phyloP scores from a whole-genome alignment of 2,797 vertebrate genomes.

The Enteromius fasciolatus region DNA sequence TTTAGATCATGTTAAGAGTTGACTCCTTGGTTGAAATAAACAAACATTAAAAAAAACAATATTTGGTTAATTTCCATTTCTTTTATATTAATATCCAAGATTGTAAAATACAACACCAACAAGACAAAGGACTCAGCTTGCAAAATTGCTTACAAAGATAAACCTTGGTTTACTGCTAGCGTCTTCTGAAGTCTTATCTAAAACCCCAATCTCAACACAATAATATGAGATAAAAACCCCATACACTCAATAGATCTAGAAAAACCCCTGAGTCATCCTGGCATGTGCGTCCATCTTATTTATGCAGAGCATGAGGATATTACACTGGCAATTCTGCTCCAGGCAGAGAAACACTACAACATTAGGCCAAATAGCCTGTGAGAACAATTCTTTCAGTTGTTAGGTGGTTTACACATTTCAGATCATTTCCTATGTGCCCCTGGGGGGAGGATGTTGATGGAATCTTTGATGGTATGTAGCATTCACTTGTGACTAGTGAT shows the following conservation, averaged over 20 bases:
- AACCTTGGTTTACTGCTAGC: background rate
- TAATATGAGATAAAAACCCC: background rate
- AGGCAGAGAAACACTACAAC: background rate
- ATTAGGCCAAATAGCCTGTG: background rate
- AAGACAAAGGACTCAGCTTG: background rate
- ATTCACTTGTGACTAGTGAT: background rate
- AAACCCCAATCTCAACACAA: background rate
- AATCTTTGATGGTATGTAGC: background rate
- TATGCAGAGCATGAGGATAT: background rate
- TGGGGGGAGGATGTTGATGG: background rate
- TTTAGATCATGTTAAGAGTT: background rate
- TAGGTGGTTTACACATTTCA: conserved; percentile 23
- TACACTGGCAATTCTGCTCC: background rate
- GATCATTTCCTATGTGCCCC: conserved; percentile 2
- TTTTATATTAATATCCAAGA: background rate
- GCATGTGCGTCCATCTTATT: background rate
- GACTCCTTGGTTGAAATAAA: background rate
- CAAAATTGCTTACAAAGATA: background rate
- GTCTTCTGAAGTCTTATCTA: background rate
- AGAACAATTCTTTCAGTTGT: conserved; percentile 4
- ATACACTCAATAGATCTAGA: background rate
- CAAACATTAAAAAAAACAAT: background rate
- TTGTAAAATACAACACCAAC: background rate
- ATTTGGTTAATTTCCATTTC: background rate
- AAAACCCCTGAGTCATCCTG: background rate